Evolutionary conservation across 2,888 invertebrate genomes (phyloP), one percentile per base, ranked within the genome.

Genomic region (Dolomedes plantarius): DNA sequence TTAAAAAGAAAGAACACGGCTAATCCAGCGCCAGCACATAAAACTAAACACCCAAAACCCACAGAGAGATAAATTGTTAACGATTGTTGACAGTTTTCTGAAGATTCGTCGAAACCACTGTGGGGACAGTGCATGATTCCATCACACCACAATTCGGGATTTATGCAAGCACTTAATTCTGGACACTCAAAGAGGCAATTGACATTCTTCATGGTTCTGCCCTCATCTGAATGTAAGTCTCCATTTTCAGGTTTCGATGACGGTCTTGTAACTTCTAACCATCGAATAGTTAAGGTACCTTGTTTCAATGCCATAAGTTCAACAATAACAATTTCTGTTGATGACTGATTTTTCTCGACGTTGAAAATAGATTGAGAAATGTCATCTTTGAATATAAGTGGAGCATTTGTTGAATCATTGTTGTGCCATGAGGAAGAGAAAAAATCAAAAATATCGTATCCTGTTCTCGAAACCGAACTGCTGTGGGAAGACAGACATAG

Each of bases 151-250:
- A 96, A 91, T 0, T 94, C 93, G 0, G 95, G 93, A 88, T 94
- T 95, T 90, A 96, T 95, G 91, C 96, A 96, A 0, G 95, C 95
- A 88, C 95, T 95, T 75, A 96, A 92, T 90, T 96, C 95, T 0
- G 95, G 95, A 90, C 96, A 96, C 69, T 94, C 93, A 91, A 94
- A 94, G 88, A 93, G 93, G 90, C 96, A 96, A 89, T 96, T 95
- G 23, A 86, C 77, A 78, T 83, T 89, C 78, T 89, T 73, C 82
- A 88, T 64, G 86, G 88, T 83, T 87, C 90, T 62, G 71, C 89
- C 88, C 31, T 77, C 83, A 9, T 85, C 83, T 13, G 77, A 68
- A 23, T 77, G 67, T 7, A 77, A 69, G 19, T 77, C 77, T 19
- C 88, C 83, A 16, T 88, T 88, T 36, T 87, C 87, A 13, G 77